Percentiles rank a stretch among this genome's conserved stretches.
These are phyloP conservation scores for Podargus strigoides DNA, from an alignment of 2,797 vertebrate species.

Conservation along the genomic window DNA sequence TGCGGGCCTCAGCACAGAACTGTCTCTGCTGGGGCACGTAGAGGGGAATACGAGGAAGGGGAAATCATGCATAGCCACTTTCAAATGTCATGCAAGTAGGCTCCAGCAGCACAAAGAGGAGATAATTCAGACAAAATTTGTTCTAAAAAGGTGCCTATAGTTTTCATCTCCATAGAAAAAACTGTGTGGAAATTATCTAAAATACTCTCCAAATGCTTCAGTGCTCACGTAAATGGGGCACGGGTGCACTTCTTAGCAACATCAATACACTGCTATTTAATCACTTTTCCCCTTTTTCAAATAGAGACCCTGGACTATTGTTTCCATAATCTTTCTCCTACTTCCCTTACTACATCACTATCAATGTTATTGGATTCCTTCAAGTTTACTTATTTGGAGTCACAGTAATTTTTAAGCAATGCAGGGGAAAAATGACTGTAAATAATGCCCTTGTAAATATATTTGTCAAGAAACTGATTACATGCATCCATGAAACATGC, in stretches of 20 bases:
- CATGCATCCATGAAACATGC: background rate
- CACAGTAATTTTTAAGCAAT: background rate
- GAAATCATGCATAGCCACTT: background rate
- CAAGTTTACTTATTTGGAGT: background rate
- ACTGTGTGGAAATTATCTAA: background rate
- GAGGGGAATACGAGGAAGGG: accelerated
- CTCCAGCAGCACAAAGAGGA: background rate
- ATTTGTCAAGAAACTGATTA: conserved; percentile 21
- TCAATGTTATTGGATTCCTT: background rate
- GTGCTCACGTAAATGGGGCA: background rate
- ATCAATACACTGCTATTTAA: background rate
- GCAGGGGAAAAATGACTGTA: background rate
- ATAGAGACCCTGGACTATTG: background rate
- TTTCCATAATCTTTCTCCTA: background rate
- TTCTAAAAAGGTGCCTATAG: background rate
- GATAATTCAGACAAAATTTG: background rate
- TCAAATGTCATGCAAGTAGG: background rate
- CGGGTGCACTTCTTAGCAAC: background rate
- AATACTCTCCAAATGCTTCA: background rate
- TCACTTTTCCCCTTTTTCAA: background rate
- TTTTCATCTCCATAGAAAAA: background rate
- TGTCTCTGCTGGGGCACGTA: background rate
- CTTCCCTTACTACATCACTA: background rate
- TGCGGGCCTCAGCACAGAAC: background rate
- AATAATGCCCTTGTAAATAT: background rate